These are phyloP conservation scores for Chydorus sphaericus DNA, from an alignment of 2,888 invertebrate species.

Conservation along the genomic window DNA sequence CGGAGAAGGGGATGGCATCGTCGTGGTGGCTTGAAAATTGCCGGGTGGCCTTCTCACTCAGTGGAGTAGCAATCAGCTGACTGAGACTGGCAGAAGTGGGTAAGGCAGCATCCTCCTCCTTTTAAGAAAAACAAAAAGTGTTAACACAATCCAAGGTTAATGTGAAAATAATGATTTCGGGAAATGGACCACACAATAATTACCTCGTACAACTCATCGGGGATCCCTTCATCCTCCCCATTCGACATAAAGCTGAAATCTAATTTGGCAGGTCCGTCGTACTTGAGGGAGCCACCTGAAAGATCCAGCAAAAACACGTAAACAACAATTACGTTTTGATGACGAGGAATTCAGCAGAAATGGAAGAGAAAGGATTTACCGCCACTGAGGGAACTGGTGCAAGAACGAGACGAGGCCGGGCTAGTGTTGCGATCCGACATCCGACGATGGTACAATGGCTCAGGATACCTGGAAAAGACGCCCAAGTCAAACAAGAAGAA, in stretches of 20 bases:
- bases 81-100: neutral
- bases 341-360: neutral
- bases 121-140: neutral
- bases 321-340: neutral
- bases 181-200: neutral
- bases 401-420: neutral
- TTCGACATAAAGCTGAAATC: slow-evolving; percentile 1
- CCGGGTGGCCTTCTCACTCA: neutral
- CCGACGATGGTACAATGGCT: neutral
- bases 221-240: neutral
- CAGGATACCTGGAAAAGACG: neutral
- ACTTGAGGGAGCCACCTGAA: neutral
- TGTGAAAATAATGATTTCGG: too few species aligned
- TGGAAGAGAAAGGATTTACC: neutral
- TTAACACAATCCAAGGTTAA: neutral
- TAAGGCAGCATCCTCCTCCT: neutral
- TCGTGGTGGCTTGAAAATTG: neutral
- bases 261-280: neutral
- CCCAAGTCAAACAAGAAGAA: neutral
- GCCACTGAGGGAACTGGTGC: neutral
- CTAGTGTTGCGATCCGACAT: slow-evolving; percentile 2
- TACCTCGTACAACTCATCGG: slow-evolving; percentile 6
- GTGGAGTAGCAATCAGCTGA: slow-evolving; percentile 1
- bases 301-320: neutral
- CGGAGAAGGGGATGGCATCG: neutral